Base-by-base conservation (phyloP, 2,888 invertebrate species). In the Luffia ferchaultella region DNA sequence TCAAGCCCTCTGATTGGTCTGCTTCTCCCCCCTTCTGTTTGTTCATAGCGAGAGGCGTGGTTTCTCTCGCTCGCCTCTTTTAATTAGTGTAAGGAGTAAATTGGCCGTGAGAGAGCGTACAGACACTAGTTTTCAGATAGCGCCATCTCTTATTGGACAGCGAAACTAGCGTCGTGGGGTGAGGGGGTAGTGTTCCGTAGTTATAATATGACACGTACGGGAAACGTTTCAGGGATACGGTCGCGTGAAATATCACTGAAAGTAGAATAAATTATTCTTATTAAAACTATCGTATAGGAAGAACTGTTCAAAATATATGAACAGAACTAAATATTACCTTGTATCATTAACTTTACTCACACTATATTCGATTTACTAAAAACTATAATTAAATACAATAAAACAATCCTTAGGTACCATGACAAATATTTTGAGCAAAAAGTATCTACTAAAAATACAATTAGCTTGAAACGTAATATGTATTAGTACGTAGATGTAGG, bases 81-180 rank as follows among this genome's bases (percentile, higher is more conserved):
- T 85, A 85, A 85, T 85, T 85, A 85, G 83, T 82, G 78, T 73
- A 79, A 83, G 80, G 84, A 83, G 83, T 83, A 85, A 85, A 85
- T 85, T 85, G 85, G 71, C 77, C 68, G 77, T 64, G 78, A 75
- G 76, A 75, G 83, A 79, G 78, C 68, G 67, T 71, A 16, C 49
- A 42, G 16, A 18, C 16, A 70, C 68, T 78, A 77, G 77, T 76
- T 76, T 16, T 71, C 62, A 64, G 63, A 63, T 62, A 68, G 65
- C 79, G 78, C 78, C 82, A 79, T 75, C 82, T 79, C 77, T 76
- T 76, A 79, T 77, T 78, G 82, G 79, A 74, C 72, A 76, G 68
- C 67, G 70, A 66, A 68, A 78, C 75, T 76, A 73, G 62, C 62
- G 65, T 67, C 65, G 66, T 63, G 65, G 55, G 64, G 64, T 64